A percentile compares a stretch with the other conserved stretches of the same genome.
phyloP scores from a whole-genome alignment of 2,888 invertebrate species.

The Agonopterix alstromeriana region DNA sequence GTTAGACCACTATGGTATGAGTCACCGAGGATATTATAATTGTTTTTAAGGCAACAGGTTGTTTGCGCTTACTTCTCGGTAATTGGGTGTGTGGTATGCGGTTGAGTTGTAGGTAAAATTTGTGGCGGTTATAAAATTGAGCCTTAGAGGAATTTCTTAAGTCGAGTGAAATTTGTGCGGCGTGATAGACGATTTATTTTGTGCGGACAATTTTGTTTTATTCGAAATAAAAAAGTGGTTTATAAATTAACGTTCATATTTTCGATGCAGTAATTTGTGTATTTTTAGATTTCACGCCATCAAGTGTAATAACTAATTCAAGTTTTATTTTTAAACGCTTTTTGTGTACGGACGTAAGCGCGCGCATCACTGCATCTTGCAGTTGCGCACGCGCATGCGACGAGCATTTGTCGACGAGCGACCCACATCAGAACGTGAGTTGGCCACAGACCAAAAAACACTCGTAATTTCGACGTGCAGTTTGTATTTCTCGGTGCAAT shows the following conservation, averaged over 20 bases:
- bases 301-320: too few species aligned
- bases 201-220: not conserved
- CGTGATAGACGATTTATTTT: not conserved
- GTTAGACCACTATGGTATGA: not conserved
- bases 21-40: conserved; percentile 31
- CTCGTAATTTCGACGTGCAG: conserved; percentile 27
- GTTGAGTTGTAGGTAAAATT: conserved; percentile 28
- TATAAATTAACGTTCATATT: too few species aligned
- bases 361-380: not conserved
- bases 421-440: conserved; percentile 52
- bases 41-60: conserved; percentile 46
- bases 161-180: not conserved
- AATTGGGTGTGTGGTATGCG: conserved; percentile 39
- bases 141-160: not conserved
- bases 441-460: conserved; percentile 54
- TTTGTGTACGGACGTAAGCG: not conserved
- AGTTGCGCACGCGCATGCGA: not conserved
- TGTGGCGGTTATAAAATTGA: conserved; percentile 11
- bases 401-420: conserved; percentile 8
- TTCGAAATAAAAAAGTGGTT: too few species aligned
- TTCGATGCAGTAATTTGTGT: too few species aligned
- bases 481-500: conserved; percentile 13
- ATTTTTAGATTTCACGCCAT: too few species aligned
- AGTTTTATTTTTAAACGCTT: not conserved
- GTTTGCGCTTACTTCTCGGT: conserved; percentile 49